These are phyloP conservation scores for Leptocoma aspasia DNA, from an alignment of 2,113 vertebrate species.

Conservation along the genomic window DNA sequence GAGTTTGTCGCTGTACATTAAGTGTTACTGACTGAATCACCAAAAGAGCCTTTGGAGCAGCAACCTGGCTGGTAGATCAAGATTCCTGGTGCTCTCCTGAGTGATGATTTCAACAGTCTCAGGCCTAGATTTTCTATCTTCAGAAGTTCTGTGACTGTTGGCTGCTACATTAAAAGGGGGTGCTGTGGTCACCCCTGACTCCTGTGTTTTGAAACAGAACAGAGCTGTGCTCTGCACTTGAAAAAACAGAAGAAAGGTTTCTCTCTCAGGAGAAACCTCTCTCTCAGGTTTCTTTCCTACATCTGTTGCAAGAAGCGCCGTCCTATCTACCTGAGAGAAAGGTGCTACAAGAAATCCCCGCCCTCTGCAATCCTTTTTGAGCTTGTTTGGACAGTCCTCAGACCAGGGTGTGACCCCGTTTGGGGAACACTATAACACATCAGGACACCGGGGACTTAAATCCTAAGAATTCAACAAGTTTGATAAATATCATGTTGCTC, in stretches of 20 bases:
- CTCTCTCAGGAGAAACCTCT: neutral
- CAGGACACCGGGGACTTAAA: neutral
- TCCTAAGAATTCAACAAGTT: neutral
- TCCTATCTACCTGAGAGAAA: neutral
- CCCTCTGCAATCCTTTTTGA: neutral
- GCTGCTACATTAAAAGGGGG: neutral
- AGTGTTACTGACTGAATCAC: neutral
- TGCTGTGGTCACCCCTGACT: neutral
- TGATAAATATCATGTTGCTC: neutral
- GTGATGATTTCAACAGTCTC: neutral
- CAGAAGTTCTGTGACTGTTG: neutral
- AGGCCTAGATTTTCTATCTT: neutral
- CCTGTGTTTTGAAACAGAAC: neutral
- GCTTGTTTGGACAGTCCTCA: neutral
- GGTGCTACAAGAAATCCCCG: neutral
- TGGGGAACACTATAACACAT: neutral
- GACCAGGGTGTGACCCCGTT: neutral
- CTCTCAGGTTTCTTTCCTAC: too few relatives aligned
- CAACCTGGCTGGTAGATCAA: neutral
- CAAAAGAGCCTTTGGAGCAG: neutral
- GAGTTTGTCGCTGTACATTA: neutral
- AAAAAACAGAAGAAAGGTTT: neutral
- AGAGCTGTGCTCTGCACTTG: accelerated
- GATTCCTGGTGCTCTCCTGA: neutral
- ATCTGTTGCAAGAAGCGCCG: accelerated